Evolutionary conservation across 2,797 vertebrate genomes (phyloP), one percentile per base, ranked within the genome.

Genomic region (Gymnoscopelus braueri): DNA sequence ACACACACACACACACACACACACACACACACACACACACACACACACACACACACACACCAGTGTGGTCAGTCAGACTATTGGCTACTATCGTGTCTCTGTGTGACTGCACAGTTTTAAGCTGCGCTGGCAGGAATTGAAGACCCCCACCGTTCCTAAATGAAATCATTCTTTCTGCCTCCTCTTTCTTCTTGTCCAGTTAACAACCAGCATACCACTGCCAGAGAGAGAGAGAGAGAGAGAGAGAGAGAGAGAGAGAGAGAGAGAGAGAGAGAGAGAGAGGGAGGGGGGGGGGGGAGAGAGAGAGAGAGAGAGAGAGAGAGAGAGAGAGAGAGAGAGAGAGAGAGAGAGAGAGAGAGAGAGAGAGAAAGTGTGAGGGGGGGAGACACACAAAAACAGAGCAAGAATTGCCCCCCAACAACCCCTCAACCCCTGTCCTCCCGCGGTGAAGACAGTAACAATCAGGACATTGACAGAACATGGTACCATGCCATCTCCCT

Each of bases 401-500:
- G 49, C 58, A 61, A 9, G 15, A 39, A 48, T 53, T 29, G n/a
- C 64, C 35, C 52, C 49, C 39, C 23, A 44, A 47, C 54, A 19
- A 56, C 48, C 54, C 44, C 13, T 23, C 5, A 57, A 44, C 64
- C 44, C 39, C 39, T 44, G 39, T 7, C 39, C 39, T 44, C 39
- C 39, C 8, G 48, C 48, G 64, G n/a, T 58, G 54, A 14, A 83
- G 72, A 83, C 80, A 65, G 65, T 76, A 84, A 91, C 89, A 90
- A 89, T 88, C 84, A 69, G 78, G 77, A 86, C 88, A 87, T 88
- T 91, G 80, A 90, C 84, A 78, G 39, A 73, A 77, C 24, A 63
- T 66, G 68, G 60, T 52, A 35, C 24, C 71, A 65, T 77, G 80
- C 78, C 76, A 74, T 89, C 82, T 81, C 75, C 78, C 65, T 87